A percentile compares a stretch with the other conserved stretches of the same genome.
Conservation (phyloP, 1,140 invertebrate genomes). For the Trichonephila clavipes region DNA sequence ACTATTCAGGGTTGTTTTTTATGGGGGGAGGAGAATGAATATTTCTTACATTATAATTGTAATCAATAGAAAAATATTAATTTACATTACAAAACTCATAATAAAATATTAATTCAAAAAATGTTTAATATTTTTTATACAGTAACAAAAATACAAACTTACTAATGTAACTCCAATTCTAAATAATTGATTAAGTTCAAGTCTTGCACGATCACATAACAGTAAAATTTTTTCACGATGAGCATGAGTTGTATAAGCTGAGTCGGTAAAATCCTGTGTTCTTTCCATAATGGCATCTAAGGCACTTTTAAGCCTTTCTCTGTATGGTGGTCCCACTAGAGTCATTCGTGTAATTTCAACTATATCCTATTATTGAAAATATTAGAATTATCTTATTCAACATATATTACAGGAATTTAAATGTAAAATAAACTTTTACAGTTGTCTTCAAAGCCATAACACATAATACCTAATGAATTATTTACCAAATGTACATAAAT, state of each 20-base stretch:
- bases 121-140: not conserved
- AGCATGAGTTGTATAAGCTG: constrained; percentile 98
- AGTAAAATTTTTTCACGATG: constrained; percentile 96
- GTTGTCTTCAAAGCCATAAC: too few relatives aligned
- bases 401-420: too few relatives aligned
- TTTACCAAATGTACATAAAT: too few relatives aligned
- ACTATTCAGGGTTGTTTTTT: too few relatives aligned
- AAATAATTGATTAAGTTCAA: constrained; percentile 92
- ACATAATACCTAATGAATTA: too few relatives aligned
- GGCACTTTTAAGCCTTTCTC: constrained; percentile 89
- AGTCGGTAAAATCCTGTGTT: constrained; percentile 98
- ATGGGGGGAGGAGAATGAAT: too few relatives aligned
- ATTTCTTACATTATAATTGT: too few relatives aligned
- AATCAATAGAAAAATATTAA: too few relatives aligned
- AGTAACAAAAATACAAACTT: constrained; percentile 80
- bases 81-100: too few relatives aligned
- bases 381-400: too few relatives aligned
- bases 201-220: constrained; percentile 91
- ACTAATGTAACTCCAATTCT: constrained; percentile 92
- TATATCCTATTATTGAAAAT: constrained; percentile 83
- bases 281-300: constrained; percentile 95
- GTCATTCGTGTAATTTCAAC: constrained; percentile 90
- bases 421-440: too few relatives aligned
- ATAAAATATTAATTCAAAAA: too few relatives aligned
- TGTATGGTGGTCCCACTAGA: constrained; percentile 83